Evolutionary conservation across 2,113 vertebrate genomes (phyloP), one percentile per base, ranked within the genome.

Genomic region (Craseonycteris thonglongyai): DNA sequence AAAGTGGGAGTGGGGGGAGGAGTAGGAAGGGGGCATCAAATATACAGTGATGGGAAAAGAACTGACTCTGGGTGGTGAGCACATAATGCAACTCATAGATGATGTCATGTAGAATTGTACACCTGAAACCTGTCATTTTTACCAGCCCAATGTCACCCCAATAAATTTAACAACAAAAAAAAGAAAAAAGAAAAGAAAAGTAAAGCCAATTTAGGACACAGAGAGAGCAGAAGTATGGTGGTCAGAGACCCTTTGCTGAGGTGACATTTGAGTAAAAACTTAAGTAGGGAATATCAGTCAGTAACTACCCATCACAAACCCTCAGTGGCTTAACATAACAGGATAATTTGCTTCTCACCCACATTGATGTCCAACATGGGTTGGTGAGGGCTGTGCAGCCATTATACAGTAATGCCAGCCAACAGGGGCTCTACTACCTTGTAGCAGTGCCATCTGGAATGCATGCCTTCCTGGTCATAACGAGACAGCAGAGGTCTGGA

Each of bases 291-390:
- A 8, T 5, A 6, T 80, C 40, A 28, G 0, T 59, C 51, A 26
- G 49, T 22, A 35, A 35, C 47, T 40, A 75, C 49, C 18, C 58
- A 47, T 11, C 21, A 22, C 38, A 42, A 74, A 72, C 7, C 4
- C 21, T 80, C 45, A 45, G 11, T 10, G 22, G 28, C 35, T 88
- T 80, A 80, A 75, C 72, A 54, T 11, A 38, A 14, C n/a, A 26
- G 24, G 38, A 19, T 58, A 13, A 26, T 51, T 59, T 81, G 5
- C 49, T 94, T 69, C 35, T 95, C 30, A 59, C 0, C 18, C 5
- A 15, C 22, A 2, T 0, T 14, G 3, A 30, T 28, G 26, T 47
- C 11, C 11, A 24, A 2, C 58, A 28, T 71, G 42, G 9, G 2
- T 15, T 45, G 9, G 16, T 68, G 42, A 94, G 54, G 19, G 3